A percentile compares a stretch with the other conserved stretches of the same genome.
These are phyloP conservation scores for Ridgeia piscesae DNA, from an alignment of 1,140 invertebrate species.

Conservation along the genomic window DNA sequence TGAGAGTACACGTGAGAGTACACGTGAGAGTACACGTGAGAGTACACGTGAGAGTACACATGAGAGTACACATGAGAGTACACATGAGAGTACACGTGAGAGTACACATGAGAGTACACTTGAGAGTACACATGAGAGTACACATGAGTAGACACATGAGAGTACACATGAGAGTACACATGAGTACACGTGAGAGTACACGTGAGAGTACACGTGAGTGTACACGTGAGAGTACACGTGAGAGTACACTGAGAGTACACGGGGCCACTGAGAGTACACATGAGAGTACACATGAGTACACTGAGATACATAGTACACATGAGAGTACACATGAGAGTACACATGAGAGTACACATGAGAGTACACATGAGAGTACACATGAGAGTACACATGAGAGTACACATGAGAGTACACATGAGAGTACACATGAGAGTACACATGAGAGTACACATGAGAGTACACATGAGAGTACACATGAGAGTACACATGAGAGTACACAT, in stretches of 20 bases:
- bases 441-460: too few species aligned
- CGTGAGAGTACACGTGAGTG: conserved; percentile 16
- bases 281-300: too few species aligned
- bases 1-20: conserved; percentile 19
- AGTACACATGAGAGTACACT: too few species aligned
- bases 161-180: conserved; percentile 21
- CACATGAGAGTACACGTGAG: conserved; percentile 19
- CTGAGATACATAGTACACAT: too few species aligned
- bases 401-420: conserved; percentile 20
- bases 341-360: too few species aligned
- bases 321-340: conserved; percentile 19
- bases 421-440: conserved; percentile 17
- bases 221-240: conserved; percentile 18
- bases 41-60: conserved; percentile 21
- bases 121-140: conserved; percentile 19
- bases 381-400: conserved; percentile 18
- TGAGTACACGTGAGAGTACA: conserved; percentile 21
- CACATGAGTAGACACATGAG: too few species aligned
- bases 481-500: too few species aligned
- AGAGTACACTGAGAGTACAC: too few species aligned
- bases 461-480: conserved; percentile 19
- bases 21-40: too few species aligned
- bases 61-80: conserved; percentile 20
- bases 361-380: conserved; percentile 20
- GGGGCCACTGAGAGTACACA: conserved; percentile 19